Evolutionary conservation across 2,113 vertebrate species (phyloP), one percentile per base, ranked within the genome.

Genomic region (Lophotis ruficrista): DNA sequence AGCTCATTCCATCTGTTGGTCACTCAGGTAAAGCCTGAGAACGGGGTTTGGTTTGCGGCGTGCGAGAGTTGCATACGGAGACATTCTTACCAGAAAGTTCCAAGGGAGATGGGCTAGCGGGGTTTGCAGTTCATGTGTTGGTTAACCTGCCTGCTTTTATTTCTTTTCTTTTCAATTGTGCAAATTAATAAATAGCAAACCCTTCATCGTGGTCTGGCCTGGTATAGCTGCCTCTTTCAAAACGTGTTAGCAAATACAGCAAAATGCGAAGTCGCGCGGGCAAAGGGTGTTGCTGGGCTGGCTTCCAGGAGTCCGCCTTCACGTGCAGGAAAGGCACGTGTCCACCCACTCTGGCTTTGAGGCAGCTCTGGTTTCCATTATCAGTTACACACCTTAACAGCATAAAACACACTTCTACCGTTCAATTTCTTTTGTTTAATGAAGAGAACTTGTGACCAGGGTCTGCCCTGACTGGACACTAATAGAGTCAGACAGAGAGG

Each of bases 11-110:
- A 24, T 31, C 21, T 85, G 21, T 57, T 90, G 85, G 43, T 58
- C 70, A 31, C 54, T 73, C 51, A 48, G 54, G 53, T 82, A 37
- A 68, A 72, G 64, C 27, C 68, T 71, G 30, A 10, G 68, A 79
- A 60, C 1, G 0, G 10, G 17, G 66, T 66, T 64, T 21, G 14
- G 19, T 25, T 75, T 1, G 0, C 20, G 48, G 77, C 20, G 21
- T 23, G 5, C 47, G 47, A 23, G 33, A n/a, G 24, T 23, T 79
- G 69, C 7, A 4, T 47, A 33, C 4, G 1, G 56, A 35, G 14
- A 24, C 6, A 0, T 33, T 56, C 19, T 31, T 28, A 37, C 33
- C 38, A 22, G 30, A n/a, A 50, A 17, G 19, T 62, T 85, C 28
- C 20, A 11, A 23, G 58, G 60, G 28, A 82, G 30, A 15, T 0